Base-by-base conservation (phyloP, 2,797 vertebrate genomes). In the Menidia menidia region DNA sequence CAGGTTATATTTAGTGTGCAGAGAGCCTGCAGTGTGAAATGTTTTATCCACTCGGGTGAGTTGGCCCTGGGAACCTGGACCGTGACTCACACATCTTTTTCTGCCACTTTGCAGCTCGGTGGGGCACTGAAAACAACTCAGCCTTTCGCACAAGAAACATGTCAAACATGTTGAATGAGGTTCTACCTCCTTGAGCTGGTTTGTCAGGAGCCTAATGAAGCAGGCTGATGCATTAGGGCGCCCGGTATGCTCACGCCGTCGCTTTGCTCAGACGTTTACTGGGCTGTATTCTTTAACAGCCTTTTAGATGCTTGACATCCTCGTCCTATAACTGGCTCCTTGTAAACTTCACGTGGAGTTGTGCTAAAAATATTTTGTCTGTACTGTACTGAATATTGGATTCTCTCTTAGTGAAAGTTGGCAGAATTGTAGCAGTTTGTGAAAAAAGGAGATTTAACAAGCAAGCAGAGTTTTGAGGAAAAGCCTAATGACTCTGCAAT, bases 291-390 rank as follows among this genome's bases (percentile, higher is more conserved):
- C 55, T 85, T 83, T 77, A 80, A 87, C 71, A 63, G 42, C 57
- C 71, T n/a, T 50, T 39, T 52, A 53, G 30, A 42, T 60, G 19
- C 16, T 25, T 61, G 51, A 58, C 57, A 60, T 53, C 66, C 30
- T 15, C 53, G 59, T 67, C 50, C 63, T 42, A 60, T 83, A 70
- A 69, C 60, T 65, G 75, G 75, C 78, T 81, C 42, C 12, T 60
- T 76, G 77, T 84, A 83, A 88, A 86, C 73, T 70, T 77, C 77
- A 59, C 73, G 76, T 68, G 70, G 72, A 85, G 57, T 78, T 78
- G 54, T 57, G 44, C 61, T 61, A 18, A 18, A 54, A 56, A 33
- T 65, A 52, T 67, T 52, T 64, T 55, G 70, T 53, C 12, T 30
- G 50, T 45, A 32, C 30, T 48, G 71, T 9, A 65, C 48, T 45